Evolutionary conservation across 2,888 invertebrate genomes (phyloP), one percentile per base, ranked within the genome.

Genomic region (Drosophila dives): DNA sequence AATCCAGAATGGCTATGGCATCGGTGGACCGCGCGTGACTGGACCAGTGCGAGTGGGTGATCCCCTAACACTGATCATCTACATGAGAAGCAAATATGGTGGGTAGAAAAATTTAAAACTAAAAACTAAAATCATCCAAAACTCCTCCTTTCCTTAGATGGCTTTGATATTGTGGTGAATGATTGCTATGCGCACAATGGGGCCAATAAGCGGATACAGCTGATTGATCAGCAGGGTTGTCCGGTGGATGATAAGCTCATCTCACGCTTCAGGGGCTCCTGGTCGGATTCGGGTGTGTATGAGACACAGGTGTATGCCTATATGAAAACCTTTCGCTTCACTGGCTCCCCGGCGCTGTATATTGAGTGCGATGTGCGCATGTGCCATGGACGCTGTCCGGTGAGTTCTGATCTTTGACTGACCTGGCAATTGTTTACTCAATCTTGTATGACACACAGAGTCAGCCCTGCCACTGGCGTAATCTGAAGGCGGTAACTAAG

Each of bases 61-160:
- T 93, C 98, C 98, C 0, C 94, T 98, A 51, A 98, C 98, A 0
- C 94, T 98, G 75, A 97, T 98, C 79, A 98, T 98, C 89, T 98
- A 98, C 92, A 98, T 98, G 98, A 94, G 98, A 85, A 98, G 98
- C 92, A 97, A 98, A 94, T 98, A 98, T 92, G 98, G 98, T 98
- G 93, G 94, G 94, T 45, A 11, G 3, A 11, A 15, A 1, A 23
- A 8, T 8, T 20, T 0, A 36, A 36, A 15, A 7, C 36, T 23
- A 1, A 23, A 15, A 8, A 8, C 8, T 8, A 15, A 8, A 45
- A 45, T 15, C 45, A 23, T 40, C 1, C 45, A n/a, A n/a, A 29
- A 4, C 11, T 26, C 1, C 2, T 23, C 12, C 20, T 3, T 33
- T 40, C 36, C 59, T 0, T 94, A 98, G 98, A 98, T 93, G 98